These are phyloP conservation scores for Heteromyza rotundicornis DNA, from an alignment of 2,888 invertebrate species.

Conservation along the genomic window DNA sequence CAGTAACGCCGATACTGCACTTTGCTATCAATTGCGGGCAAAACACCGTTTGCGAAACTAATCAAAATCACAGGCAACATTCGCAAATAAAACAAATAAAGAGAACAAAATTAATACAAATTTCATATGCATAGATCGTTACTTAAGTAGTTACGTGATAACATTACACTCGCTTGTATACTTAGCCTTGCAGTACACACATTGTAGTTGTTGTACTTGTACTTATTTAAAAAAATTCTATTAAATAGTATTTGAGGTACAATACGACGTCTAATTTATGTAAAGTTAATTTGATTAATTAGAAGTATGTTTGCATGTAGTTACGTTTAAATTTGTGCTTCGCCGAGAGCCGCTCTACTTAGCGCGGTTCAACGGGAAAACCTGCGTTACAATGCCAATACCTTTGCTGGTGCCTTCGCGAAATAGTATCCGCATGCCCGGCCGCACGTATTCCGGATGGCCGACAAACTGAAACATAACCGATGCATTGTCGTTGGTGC, in stretches of 20 bases:
- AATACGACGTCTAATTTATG: slow-evolving; percentile 34
- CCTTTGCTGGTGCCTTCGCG: slow-evolving; percentile 86
- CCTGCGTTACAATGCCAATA: slow-evolving; percentile 81
- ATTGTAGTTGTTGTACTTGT: no score
- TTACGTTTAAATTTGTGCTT: slow-evolving; percentile 4
- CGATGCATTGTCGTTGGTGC: slow-evolving; percentile 85
- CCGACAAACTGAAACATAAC: slow-evolving; percentile 88
- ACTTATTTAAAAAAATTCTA: no score
- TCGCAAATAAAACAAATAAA: no score
- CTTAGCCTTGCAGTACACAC: no score
- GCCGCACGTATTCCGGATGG: slow-evolving; percentile 85
- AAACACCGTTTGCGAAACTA: no score
- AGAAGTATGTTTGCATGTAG: slow-evolving; percentile 1
- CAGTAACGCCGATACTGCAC: no score
- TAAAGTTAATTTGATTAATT: slow-evolving; percentile 26
- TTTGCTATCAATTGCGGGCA: no score
- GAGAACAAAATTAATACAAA: no score
- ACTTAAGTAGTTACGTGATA: no score
- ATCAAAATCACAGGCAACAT: no score
- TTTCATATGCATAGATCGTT: no score
- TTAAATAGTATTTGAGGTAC: slow-evolving; percentile 27
- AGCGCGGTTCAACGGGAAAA: slow-evolving; percentile 70
- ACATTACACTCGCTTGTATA: no score
- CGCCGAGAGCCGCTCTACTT: slow-evolving; percentile 33
- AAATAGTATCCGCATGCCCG: slow-evolving; percentile 80